A percentile compares a stretch with the other conserved stretches of the same genome.
Evolutionary conservation across 2,888 invertebrate species (phyloP).

Genomic region (Trichacis sp.): DNA sequence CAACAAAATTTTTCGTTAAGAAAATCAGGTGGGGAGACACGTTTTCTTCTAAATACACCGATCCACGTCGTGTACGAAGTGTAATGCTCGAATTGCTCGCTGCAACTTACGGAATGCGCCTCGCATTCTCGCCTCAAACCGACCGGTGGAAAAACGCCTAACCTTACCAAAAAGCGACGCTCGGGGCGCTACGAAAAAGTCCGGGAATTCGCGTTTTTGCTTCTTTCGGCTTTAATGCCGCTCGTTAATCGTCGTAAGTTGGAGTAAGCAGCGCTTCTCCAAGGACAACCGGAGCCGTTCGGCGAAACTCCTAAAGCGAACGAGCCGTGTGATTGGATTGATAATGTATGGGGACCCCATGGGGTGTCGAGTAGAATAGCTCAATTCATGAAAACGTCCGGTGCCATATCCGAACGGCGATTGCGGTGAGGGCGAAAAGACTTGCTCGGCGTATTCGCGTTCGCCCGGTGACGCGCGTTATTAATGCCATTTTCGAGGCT

Average conservation of each 20-base stretch:
- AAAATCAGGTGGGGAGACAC: too few relatives aligned
- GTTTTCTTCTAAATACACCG: too few relatives aligned
- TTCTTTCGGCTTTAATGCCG: conserved; percentile 42
- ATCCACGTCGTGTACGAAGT: too few relatives aligned
- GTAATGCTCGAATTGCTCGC: too few relatives aligned
- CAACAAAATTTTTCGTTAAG: too few relatives aligned
- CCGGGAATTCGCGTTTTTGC: conserved; percentile 20
- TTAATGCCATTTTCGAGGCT: conserved; percentile 16
- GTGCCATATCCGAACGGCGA: conserved; percentile 27
- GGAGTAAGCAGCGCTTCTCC: conserved; percentile 26
- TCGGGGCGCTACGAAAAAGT: not conserved
- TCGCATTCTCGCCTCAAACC: too few relatives aligned
- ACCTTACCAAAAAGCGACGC: too few relatives aligned
- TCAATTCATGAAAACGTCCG: conserved; percentile 51
- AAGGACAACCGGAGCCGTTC: conserved; percentile 47
- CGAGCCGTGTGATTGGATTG: conserved; percentile 53
- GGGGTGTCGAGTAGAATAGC: conserved; percentile 52
- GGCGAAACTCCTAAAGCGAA: conserved; percentile 47
- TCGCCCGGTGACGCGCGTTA: conserved; percentile 13
- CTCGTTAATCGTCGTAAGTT: conserved; percentile 44
- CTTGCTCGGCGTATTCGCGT: conserved; percentile 7
- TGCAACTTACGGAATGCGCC: too few relatives aligned
- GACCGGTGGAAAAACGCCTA: not conserved
- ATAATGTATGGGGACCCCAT: conserved; percentile 51
- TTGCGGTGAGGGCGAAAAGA: conserved; percentile 13